A percentile compares a stretch with the other conserved stretches of the same genome.
Conservation (phyloP, 1,140 invertebrate genomes). For the Marisa cornuarietis region DNA sequence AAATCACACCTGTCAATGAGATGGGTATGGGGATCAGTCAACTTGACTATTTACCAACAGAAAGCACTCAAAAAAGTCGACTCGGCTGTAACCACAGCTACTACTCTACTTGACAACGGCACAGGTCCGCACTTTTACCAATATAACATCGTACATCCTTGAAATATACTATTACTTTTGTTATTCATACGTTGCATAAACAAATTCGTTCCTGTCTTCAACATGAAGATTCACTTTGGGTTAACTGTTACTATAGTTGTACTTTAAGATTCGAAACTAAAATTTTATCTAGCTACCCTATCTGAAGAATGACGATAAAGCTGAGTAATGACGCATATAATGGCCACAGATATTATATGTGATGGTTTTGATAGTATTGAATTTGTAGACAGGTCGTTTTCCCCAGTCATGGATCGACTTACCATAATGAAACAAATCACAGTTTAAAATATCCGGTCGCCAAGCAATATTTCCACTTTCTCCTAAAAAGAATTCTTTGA, state of each 20-base stretch:
- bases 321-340: no score
- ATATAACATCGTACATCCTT: neutral
- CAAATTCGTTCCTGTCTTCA: neutral
- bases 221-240: no score
- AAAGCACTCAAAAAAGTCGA: neutral
- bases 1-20: constrained; percentile 28
- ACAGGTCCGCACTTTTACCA: neutral
- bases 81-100: neutral
- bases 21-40: neutral
- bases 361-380: no score
- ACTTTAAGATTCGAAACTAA: no score
- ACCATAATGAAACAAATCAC: constrained; percentile 37
- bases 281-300: no score
- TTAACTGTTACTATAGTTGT: no score
- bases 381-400: no score
- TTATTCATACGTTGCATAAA: neutral
- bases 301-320: no score
- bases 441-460: constrained; percentile 31
- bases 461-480: constrained; percentile 29
- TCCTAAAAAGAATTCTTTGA: constrained; percentile 29
- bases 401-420: neutral
- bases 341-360: no score
- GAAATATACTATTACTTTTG: neutral
- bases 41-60: neutral
- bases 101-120: neutral